These are phyloP conservation scores for Bos indicus DNA, from an alignment of 2,113 vertebrate genomes.

Conservation along the genomic window DNA sequence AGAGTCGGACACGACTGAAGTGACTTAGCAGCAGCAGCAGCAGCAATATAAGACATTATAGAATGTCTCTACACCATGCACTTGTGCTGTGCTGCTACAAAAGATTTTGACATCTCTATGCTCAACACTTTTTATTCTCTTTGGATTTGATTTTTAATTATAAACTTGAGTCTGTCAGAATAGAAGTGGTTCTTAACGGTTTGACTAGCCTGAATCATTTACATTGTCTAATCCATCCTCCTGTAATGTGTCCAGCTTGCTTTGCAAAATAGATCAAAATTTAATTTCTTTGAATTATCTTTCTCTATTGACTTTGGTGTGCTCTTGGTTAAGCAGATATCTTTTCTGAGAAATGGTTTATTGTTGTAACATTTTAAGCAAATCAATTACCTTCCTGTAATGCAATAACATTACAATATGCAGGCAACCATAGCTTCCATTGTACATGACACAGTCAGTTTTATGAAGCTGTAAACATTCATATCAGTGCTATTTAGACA, in stretches of 20 bases:
- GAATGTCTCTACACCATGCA: background rate
- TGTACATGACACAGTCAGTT: conserved; percentile 62
- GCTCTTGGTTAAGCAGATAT: conserved; percentile 54
- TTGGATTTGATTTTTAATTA: conserved; percentile 47
- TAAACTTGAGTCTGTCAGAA: background rate
- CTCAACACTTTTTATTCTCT: background rate
- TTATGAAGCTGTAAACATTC: conserved; percentile 71
- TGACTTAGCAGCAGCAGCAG: no score
- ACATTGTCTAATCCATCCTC: background rate
- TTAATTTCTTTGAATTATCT: conserved; percentile 47
- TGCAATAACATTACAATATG: conserved; percentile 70
- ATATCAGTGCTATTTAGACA: conserved; percentile 64
- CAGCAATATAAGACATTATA: background rate
- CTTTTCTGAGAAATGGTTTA: conserved; percentile 70
- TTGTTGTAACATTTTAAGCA: conserved; percentile 69
- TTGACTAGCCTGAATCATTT: conserved; percentile 29
- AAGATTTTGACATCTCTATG: background rate
- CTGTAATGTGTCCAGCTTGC: background rate
- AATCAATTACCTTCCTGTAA: conserved; percentile 72
- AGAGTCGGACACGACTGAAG: no score
- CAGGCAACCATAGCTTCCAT: conserved; percentile 64
- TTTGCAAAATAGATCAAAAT: conserved; percentile 46
- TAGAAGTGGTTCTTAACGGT: background rate
- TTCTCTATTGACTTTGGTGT: conserved; percentile 5
- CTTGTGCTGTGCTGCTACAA: background rate